phyloP scores from a whole-genome alignment of 1,140 invertebrate species.

The Drosophila funebris region DNA sequence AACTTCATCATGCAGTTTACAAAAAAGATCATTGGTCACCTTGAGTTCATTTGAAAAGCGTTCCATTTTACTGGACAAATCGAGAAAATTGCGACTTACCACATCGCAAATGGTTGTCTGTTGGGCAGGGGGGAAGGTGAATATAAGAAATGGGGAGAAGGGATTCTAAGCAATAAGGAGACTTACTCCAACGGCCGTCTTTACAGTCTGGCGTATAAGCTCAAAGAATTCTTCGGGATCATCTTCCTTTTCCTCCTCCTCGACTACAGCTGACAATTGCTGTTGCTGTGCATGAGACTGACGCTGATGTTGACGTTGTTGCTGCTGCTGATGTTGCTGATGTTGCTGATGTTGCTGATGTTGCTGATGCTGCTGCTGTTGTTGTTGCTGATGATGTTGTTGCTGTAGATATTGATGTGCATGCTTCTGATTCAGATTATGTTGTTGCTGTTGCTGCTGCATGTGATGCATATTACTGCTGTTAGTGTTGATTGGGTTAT shows the following conservation, averaged over 20 bases:
- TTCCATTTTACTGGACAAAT: constrained; percentile 68
- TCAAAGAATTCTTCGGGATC: constrained; percentile 80
- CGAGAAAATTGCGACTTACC: constrained; percentile 63
- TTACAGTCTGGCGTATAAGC: constrained; percentile 71
- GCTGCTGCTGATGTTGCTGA: constrained; percentile 7
- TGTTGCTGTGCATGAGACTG: constrained; percentile 19
- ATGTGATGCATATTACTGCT: constrained; percentile 13
- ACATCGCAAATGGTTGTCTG: constrained; percentile 62
- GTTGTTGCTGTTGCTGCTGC: constrained; percentile 6
- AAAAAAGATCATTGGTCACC: constrained; percentile 61
- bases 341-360: constrained; percentile 20
- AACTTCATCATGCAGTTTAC: constrained; percentile 60
- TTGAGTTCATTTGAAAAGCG: constrained; percentile 64
- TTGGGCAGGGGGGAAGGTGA: too few species aligned
- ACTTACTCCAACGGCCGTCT: constrained; percentile 68
- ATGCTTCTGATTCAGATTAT: background rate
- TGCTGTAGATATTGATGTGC: constrained; percentile 7
- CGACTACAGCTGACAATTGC: constrained; percentile 39
- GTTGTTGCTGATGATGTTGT: constrained; percentile 23
- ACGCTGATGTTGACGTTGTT: constrained; percentile 7
- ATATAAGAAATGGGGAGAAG: background rate
- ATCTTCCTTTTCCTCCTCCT: constrained; percentile 73
- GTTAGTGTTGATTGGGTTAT: background rate
- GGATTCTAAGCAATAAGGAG: background rate
- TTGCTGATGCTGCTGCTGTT: constrained; percentile 6